Evolutionary conservation across 2,113 vertebrate species (phyloP).

Genomic region (Proterorhinus semilunaris): DNA sequence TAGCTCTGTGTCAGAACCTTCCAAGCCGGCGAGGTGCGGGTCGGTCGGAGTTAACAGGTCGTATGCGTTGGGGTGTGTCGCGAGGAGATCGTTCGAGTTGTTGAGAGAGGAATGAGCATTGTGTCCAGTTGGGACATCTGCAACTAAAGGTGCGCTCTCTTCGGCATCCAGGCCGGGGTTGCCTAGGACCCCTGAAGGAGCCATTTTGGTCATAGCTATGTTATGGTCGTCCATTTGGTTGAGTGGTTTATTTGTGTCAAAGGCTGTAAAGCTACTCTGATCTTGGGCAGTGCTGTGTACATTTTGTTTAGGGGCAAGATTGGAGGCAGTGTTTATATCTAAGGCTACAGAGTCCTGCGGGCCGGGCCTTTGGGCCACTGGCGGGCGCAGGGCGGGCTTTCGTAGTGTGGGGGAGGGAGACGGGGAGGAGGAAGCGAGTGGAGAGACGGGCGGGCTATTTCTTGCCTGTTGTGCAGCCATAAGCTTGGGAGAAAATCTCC

Average conservation of each 20-base stretch:
- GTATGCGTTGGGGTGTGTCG: conserved; percentile 28
- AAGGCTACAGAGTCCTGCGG: conserved; percentile 26
- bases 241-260: conserved; percentile 23
- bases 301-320: conserved; percentile 25
- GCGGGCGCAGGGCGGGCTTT: conserved; percentile 52
- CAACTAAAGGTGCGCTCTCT: conserved; percentile 23
- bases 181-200: conserved; percentile 13
- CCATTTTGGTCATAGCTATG: conserved; percentile 35
- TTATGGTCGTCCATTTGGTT: conserved; percentile 24
- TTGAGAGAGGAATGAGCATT: not conserved
- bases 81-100: conserved; percentile 9
- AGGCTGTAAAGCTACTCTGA: conserved; percentile 24
- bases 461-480: conserved; percentile 56
- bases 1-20: conserved; percentile 79
- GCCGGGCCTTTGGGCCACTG: conserved; percentile 15
- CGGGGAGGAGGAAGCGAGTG: conserved; percentile 51
- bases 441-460: conserved; percentile 62
- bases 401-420: conserved; percentile 30
- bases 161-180: conserved; percentile 18
- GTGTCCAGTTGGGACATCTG: conserved; percentile 33
- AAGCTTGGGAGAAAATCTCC: conserved; percentile 69
- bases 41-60: conserved; percentile 55
- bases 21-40: conserved; percentile 26
- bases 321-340: conserved; percentile 56
- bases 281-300: conserved; percentile 17